Conservation (phyloP, 2,797 vertebrate genomes). For the Microcaecilia unicolor region DNA sequence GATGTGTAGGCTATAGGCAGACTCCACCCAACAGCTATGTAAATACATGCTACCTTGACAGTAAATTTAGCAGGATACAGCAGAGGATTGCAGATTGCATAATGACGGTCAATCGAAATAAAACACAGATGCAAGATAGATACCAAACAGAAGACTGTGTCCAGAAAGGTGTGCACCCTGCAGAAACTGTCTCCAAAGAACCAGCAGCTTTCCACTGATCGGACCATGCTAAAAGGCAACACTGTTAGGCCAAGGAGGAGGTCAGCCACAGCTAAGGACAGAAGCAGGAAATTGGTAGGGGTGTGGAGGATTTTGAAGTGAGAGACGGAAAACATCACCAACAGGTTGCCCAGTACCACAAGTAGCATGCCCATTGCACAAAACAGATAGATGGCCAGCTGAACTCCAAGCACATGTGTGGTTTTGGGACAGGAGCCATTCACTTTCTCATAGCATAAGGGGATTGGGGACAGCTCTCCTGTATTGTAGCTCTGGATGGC, state of each 20-base stretch:
- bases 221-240: slow-evolving; percentile 38
- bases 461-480: not conserved
- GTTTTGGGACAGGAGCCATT: slow-evolving; percentile 34
- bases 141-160: slow-evolving; percentile 42
- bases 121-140: slow-evolving; percentile 53
- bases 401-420: slow-evolving; percentile 12
- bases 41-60: slow-evolving; percentile 6
- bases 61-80: slow-evolving; percentile 36
- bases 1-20: slow-evolving; percentile 27
- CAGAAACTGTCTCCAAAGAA: slow-evolving; percentile 45
- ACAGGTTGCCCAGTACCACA: slow-evolving; percentile 38
- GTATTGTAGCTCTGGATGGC: not conserved
- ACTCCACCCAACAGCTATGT: slow-evolving; percentile 25
- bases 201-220: slow-evolving; percentile 45
- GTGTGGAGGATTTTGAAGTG: slow-evolving; percentile 38
- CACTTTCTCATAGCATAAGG: slow-evolving; percentile 15
- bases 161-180: slow-evolving; percentile 43
- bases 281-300: slow-evolving; percentile 36
- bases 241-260: slow-evolving; percentile 39
- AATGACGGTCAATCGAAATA: slow-evolving; percentile 46
- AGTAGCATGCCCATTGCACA: slow-evolving; percentile 27
- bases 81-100: slow-evolving; percentile 36
- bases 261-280: slow-evolving; percentile 45
- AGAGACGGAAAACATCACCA: slow-evolving; percentile 31
- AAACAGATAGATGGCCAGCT: slow-evolving; percentile 24